Evolutionary conservation across 1,140 invertebrate genomes (phyloP), one percentile per base, ranked within the genome.

Genomic region (Drosophila chauvacae): DNA sequence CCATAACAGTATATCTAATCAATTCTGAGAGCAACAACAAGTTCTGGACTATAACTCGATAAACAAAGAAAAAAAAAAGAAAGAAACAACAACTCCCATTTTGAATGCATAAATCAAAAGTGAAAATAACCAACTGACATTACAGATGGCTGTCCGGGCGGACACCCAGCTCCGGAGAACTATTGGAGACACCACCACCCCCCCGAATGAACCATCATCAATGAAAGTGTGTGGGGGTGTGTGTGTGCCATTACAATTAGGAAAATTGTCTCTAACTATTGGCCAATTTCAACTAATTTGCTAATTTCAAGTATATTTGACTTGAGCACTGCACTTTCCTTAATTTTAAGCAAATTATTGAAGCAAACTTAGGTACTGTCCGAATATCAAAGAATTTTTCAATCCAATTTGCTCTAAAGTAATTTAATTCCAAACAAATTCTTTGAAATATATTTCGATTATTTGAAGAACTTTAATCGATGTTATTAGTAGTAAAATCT

Each of bases 21-120:
- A 48, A 75, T 65, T 77, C 64, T 72, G 37, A 73, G 80, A 75
- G 70, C 82, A 85, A 81, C 73, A 79, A 78, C 30, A 77, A 74
- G 73, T 88, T 87, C 80, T 87, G 84, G 84, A 84, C 80, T 84
- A 74, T 60, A 44, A 68, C 45, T 41, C 48, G 55, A 57, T 76
- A 78, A 78, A 68, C 47, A 39, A 61, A 72, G 0, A 47, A 33
- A 33, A 11, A 20, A 55, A 23, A 35, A 37, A 35, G 2, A 53
- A 63, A 26, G 28, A 51, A 30, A 30, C 16, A 50, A 50, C 53
- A 77, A 80, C 62, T 69, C 60, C 65, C 82, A 86, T 85, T 62
- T 77, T 86, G 50, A 81, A 85, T 81, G 78, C 76, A 80, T 85
- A 85, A 81, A 81, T 51, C 76, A 77, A 57, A 61, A 71, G 69